phyloP scores from a whole-genome alignment of 1,140 invertebrate species.

The Drosophila mayri region DNA sequence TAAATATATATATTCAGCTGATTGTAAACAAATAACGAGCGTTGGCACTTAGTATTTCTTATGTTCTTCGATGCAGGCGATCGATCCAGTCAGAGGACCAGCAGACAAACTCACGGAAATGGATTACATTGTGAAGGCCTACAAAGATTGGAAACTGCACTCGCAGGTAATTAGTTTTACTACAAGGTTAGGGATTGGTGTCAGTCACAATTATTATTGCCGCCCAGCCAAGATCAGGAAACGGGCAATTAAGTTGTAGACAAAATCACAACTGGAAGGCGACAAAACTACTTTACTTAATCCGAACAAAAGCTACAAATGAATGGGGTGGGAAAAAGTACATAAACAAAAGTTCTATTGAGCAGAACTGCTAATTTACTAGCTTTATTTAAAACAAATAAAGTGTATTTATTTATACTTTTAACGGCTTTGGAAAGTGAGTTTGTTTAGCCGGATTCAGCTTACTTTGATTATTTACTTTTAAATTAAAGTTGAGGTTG shows the following conservation, averaged over 20 bases:
- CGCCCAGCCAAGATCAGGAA: conserved; percentile 23
- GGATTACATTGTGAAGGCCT: conserved; percentile 84
- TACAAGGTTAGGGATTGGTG: conserved; percentile 29
- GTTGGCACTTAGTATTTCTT: conserved; percentile 55
- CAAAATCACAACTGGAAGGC: conserved; percentile 24
- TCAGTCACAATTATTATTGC: conserved; percentile 26
- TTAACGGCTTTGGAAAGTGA: conserved; percentile 4
- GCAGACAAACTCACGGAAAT: conserved; percentile 58
- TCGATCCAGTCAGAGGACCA: conserved; percentile 31
- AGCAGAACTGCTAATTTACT: conserved; percentile 22
- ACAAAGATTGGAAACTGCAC: conserved; percentile 84
- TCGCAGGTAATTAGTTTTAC: conserved; percentile 64
- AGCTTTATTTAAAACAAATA: conserved; percentile 16
- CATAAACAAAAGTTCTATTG: conserved; percentile 10
- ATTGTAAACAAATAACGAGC: conserved; percentile 12
- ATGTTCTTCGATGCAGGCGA: conserved; percentile 57
- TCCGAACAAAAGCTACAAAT: conserved; percentile 21
- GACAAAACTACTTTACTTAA: conserved; percentile 15
- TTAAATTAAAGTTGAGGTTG: background rate
- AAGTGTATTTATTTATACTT: conserved; percentile 2
- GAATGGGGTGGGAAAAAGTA: conserved; percentile 4
- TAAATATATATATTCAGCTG: conserved; percentile 11
- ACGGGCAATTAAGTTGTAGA: conserved; percentile 18
- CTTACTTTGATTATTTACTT: conserved; percentile 1
- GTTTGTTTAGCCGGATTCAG: background rate